Conservation (phyloP, 2,888 invertebrate species). For the Dioctria rufipes region DNA sequence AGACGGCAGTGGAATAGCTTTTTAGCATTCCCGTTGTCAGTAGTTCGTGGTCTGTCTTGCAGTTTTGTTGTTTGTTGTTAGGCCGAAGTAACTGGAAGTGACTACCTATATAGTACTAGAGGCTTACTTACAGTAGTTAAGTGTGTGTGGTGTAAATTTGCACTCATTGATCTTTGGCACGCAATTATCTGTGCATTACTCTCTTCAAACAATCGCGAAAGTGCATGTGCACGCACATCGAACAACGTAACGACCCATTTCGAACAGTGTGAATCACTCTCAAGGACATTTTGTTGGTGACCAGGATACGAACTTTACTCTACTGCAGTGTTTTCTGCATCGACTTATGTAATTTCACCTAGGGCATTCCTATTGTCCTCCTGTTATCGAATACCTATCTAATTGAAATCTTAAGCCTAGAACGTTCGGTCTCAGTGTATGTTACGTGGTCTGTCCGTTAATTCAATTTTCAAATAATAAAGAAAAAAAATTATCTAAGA, state of each 20-base stretch:
- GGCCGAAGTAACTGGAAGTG: conserved; percentile 22
- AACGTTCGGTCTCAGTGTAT: not conserved
- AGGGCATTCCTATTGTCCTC: not conserved
- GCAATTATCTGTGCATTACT: conserved; percentile 2
- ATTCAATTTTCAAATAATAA: not conserved
- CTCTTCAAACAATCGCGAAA: conserved; percentile 22
- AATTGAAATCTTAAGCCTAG: not conserved
- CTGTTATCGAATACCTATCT: not conserved
- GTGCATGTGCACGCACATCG: conserved; percentile 23
- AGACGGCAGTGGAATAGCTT: conserved; percentile 39
- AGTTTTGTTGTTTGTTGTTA: conserved; percentile 59
- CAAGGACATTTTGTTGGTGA: conserved; percentile 65
- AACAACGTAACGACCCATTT: conserved; percentile 37
- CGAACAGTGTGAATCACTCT: conserved; percentile 35
- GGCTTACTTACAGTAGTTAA: not conserved
- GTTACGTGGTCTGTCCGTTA: not conserved
- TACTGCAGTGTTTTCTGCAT: conserved; percentile 44
- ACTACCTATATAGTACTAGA: not conserved
- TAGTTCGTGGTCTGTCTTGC: conserved; percentile 62
- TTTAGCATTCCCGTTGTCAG: conserved; percentile 58
- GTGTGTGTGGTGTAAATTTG: conserved; percentile 9
- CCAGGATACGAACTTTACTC: conserved; percentile 35
- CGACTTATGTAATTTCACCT: conserved; percentile 36
- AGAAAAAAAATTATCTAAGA: conserved; percentile 31
- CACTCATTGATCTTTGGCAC: conserved; percentile 31